phyloP scores from a whole-genome alignment of 2,797 vertebrate genomes.

The Lutjanus campechanus region DNA sequence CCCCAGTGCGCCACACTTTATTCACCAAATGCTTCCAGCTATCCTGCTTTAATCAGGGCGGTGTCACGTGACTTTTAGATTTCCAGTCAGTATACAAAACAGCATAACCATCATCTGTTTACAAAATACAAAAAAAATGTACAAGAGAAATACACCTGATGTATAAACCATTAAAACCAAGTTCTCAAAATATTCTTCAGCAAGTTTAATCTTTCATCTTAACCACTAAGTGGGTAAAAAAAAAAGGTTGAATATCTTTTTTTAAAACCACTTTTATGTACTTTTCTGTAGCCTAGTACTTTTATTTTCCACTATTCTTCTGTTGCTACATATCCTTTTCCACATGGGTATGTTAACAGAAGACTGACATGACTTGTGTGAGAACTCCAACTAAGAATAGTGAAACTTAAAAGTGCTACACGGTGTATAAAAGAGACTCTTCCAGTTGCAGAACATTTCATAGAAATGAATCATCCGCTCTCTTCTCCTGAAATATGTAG shows the following conservation, averaged over 20 bases:
- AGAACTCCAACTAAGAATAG: background rate
- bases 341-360: background rate
- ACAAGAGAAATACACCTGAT: background rate
- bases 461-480: background rate
- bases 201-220: background rate
- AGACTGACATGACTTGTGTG: background rate
- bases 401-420: background rate
- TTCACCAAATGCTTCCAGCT: background rate
- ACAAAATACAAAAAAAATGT: background rate
- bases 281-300: background rate
- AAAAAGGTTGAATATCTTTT: background rate
- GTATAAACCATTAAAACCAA: background rate
- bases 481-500: background rate
- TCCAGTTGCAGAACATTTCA: background rate
- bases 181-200: background rate
- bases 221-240: background rate
- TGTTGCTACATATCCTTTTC: background rate
- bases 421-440: background rate
- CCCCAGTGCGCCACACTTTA: background rate
- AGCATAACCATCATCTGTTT: background rate
- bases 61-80: background rate
- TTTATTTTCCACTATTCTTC: background rate
- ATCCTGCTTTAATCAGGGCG: background rate
- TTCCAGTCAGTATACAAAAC: background rate
- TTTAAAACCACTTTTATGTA: background rate